phyloP scores from a whole-genome alignment of 64 coral and sea anemone species.

The Anthopleura sola region DNA sequence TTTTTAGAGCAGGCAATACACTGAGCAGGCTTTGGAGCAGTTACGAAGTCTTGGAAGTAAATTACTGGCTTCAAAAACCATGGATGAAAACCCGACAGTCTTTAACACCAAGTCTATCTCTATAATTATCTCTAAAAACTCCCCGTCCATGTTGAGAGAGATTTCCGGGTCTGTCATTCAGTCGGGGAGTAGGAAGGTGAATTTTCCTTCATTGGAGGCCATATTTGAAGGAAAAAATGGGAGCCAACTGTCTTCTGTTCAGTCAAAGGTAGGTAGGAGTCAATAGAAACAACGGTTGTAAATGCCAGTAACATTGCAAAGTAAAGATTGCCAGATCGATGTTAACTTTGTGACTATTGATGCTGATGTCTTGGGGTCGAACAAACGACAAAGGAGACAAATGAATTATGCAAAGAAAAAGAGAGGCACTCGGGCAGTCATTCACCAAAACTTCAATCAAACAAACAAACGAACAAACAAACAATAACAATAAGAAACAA shows the following conservation, averaged over 20 bases:
- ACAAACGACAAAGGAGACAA: too few species aligned
- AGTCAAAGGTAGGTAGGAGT: constrained; percentile 1
- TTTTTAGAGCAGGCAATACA: constrained; percentile 7
- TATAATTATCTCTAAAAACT: constrained; percentile 11
- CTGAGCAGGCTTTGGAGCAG: not conserved
- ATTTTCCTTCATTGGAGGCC: not conserved
- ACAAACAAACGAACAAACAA: too few species aligned
- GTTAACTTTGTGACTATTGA: too few species aligned
- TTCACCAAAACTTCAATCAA: too few species aligned
- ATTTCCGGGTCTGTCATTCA: not conserved
- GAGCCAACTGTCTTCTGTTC: not conserved
- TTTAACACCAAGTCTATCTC: not conserved
- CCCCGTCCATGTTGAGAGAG: not conserved
- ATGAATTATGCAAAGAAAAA: too few species aligned
- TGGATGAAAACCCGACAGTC: constrained; percentile 23
- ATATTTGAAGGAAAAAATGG: not conserved
- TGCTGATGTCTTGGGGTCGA: too few species aligned
- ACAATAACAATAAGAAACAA: not conserved
- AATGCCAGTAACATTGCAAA: not conserved
- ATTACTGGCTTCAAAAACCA: not conserved
- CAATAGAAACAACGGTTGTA: not conserved
- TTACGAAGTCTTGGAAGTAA: not conserved
- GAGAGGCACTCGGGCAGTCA: too few species aligned
- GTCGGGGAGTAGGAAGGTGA: not conserved
- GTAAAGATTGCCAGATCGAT: not conserved